Evolutionary conservation across 2,888 invertebrate genomes (phyloP).

Genomic region (Nomada fabriciana): DNA sequence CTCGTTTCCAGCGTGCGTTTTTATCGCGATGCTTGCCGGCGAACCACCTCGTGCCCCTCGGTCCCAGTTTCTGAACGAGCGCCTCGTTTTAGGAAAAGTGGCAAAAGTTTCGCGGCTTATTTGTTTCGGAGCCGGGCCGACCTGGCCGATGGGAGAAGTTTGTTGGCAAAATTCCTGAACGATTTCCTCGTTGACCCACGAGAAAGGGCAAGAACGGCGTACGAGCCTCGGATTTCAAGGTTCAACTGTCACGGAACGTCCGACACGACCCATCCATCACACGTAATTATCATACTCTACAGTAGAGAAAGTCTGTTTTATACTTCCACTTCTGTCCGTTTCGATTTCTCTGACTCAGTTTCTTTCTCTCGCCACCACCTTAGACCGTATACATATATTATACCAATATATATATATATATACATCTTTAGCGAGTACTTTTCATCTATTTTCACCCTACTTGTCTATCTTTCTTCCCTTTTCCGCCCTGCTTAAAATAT

Average conservation of each 20-base stretch:
- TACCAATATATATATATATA: background rate
- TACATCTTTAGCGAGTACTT: conserved; percentile 57
- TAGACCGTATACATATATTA: conserved; percentile 4
- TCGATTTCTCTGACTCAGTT: conserved; percentile 40
- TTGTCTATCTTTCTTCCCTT: conserved; percentile 52
- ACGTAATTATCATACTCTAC: conserved; percentile 40
- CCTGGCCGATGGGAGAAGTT: conserved; percentile 21
- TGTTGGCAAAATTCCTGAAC: conserved; percentile 43
- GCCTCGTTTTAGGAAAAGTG: conserved; percentile 12
- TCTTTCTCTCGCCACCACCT: conserved; percentile 39
- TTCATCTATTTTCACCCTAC: conserved; percentile 48
- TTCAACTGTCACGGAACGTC: conserved; percentile 51
- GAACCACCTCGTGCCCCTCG: background rate
- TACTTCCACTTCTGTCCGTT: conserved; percentile 46
- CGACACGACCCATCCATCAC: conserved; percentile 15
- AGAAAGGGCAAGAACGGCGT: background rate
- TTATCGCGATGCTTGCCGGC: background rate
- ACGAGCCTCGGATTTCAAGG: conserved; percentile 41
- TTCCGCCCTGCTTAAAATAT: conserved; percentile 56
- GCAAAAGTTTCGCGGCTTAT: conserved; percentile 25
- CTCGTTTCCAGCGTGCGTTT: background rate
- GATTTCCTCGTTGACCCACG: conserved; percentile 20
- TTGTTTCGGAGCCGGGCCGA: conserved; percentile 21
- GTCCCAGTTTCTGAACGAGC: background rate
- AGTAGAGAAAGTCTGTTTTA: conserved; percentile 38